A percentile compares a stretch with the other conserved stretches of the same genome.
Evolutionary conservation across 1,140 invertebrate genomes (phyloP).

Genomic region (Choristoneura fumiferana): DNA sequence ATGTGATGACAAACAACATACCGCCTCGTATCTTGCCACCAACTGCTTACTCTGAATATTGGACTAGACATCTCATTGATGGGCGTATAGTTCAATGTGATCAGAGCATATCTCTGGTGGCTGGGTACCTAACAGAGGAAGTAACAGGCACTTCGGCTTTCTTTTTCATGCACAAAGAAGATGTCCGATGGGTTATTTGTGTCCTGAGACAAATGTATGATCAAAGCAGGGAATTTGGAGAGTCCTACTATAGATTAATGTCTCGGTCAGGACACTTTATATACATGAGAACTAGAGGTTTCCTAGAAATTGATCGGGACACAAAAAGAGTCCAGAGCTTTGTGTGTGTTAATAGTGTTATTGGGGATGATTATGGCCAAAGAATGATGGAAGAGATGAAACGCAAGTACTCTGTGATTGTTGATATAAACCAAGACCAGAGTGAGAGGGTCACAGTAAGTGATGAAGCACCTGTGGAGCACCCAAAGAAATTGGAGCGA

Average conservation of each 20-base stretch:
- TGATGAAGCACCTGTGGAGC: conserved; percentile 80
- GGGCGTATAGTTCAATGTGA: conserved; percentile 92
- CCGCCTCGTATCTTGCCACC: conserved; percentile 84
- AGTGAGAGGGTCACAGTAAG: conserved; percentile 35
- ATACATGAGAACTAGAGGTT: conserved; percentile 90
- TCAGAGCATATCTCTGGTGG: conserved; percentile 91
- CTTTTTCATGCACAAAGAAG: conserved; percentile 92
- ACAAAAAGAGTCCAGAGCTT: conserved; percentile 90
- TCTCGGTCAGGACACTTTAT: conserved; percentile 89
- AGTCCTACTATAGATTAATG: conserved; percentile 89
- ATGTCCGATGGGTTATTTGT: conserved; percentile 91
- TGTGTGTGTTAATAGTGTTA: conserved; percentile 90
- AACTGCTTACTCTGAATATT: conserved; percentile 89
- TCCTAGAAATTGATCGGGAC: conserved; percentile 87
- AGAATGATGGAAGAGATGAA: conserved; percentile 87
- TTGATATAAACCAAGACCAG: conserved; percentile 73
- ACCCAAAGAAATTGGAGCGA: conserved; percentile 82
- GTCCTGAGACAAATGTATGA: conserved; percentile 93
- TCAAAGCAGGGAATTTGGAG: conserved; percentile 86
- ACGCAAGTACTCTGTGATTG: conserved; percentile 84
- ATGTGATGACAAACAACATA: conserved; percentile 83
- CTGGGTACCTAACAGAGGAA: conserved; percentile 92
- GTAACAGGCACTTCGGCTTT: conserved; percentile 90
- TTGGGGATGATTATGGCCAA: conserved; percentile 85
- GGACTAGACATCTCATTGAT: conserved; percentile 90